A percentile compares a stretch with the other conserved stretches of the same genome.
phyloP scores from a whole-genome alignment of 2,888 invertebrate species.

The Endotricha flammealis region DNA sequence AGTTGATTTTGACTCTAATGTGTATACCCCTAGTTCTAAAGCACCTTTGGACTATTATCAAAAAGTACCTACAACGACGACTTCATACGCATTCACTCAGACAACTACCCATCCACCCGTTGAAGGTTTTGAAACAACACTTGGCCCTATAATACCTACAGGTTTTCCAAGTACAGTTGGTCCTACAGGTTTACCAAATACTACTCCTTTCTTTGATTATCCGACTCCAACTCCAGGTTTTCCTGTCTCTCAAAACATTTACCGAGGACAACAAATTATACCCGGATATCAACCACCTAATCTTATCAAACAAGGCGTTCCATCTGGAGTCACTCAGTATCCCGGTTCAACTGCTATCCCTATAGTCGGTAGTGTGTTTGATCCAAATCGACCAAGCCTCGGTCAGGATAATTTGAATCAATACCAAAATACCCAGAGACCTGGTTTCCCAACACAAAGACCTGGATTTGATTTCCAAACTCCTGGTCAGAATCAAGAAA shows the following conservation, averaged over 20 bases:
- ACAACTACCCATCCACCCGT: conserved; percentile 38
- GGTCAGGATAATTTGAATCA: background rate
- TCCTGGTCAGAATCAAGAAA: conserved; percentile 7
- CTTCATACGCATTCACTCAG: conserved; percentile 41
- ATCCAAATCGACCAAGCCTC: background rate
- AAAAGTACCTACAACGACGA: conserved; percentile 31
- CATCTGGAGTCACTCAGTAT: too few relatives aligned
- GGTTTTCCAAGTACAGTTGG: too few relatives aligned
- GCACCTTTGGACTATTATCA: conserved; percentile 16
- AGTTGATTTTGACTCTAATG: background rate
- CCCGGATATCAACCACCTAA: conserved; percentile 9
- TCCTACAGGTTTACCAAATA: conserved; percentile 12
- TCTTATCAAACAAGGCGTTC: background rate
- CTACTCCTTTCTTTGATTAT: conserved; percentile 6
- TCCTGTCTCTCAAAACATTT: conserved; percentile 3
- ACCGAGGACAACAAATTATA: background rate
- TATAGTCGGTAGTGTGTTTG: background rate
- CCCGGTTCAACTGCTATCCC: conserved; percentile 3
- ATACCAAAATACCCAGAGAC: conserved; percentile 1
- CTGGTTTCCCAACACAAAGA: background rate
- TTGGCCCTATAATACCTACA: conserved; percentile 14
- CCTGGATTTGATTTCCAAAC: conserved; percentile 3
- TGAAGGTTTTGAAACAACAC: conserved; percentile 24
- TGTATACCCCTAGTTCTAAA: conserved; percentile 12
- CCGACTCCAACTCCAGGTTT: conserved; percentile 10